A percentile compares a stretch with the other conserved stretches of the same genome.
phyloP scores from a whole-genome alignment of 2,888 invertebrate species.

The Tuberolachnus salignus region DNA sequence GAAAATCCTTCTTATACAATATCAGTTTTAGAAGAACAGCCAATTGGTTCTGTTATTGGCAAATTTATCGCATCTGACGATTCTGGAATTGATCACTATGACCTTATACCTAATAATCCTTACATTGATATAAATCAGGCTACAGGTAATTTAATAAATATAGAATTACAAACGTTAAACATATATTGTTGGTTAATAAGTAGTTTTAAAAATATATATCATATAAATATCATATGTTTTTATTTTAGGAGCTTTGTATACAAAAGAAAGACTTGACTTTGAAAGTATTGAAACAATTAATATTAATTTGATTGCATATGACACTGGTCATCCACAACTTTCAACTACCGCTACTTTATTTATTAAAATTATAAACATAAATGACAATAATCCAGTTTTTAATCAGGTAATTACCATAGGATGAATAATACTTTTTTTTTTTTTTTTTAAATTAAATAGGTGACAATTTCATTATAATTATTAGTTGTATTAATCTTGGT shows the following conservation, averaged over 20 bases:
- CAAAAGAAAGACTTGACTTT: conserved; percentile 80
- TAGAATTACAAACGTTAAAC: neutral
- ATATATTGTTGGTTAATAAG: no score
- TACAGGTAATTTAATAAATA: conserved; percentile 67
- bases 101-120: conserved; percentile 69
- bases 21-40: conserved; percentile 81
- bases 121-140: conserved; percentile 82
- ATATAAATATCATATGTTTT: conserved; percentile 8
- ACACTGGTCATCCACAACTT: conserved; percentile 84
- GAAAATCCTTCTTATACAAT: conserved; percentile 70
- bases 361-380: conserved; percentile 80
- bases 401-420: conserved; percentile 63
- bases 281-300: conserved; percentile 77
- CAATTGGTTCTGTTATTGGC: conserved; percentile 76
- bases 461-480: neutral
- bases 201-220: no score
- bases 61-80: conserved; percentile 84
- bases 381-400: conserved; percentile 87
- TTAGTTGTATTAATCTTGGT: neutral
- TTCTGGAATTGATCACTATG: conserved; percentile 79
- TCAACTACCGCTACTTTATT: conserved; percentile 78
- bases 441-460: neutral
- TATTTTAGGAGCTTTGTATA: conserved; percentile 72
- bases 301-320: conserved; percentile 81
- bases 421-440: neutral